Conservation (phyloP, 1,140 invertebrate genomes). For the Linepithema humile region DNA sequence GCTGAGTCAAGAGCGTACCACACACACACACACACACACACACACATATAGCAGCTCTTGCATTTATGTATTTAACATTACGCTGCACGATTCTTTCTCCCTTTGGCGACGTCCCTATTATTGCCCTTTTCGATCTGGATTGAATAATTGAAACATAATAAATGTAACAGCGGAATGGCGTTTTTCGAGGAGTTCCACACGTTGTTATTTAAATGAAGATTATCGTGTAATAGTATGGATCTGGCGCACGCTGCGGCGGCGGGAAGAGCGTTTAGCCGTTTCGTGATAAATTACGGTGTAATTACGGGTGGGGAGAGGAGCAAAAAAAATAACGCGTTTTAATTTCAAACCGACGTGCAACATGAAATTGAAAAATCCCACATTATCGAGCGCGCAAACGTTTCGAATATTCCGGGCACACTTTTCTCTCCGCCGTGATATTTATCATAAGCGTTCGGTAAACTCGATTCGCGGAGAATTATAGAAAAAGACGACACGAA, state of each 20-base stretch:
- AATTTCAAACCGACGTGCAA: slow-evolving; percentile 19
- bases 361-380: slow-evolving; percentile 35
- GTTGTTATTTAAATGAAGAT: slow-evolving; percentile 54
- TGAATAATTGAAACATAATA: slow-evolving; percentile 54
- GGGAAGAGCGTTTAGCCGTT: slow-evolving; percentile 43
- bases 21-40: too few relatives aligned
- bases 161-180: slow-evolving; percentile 15
- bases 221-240: slow-evolving; percentile 54
- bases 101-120: slow-evolving; percentile 25
- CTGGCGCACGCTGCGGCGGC: background rate
- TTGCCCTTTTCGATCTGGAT: slow-evolving; percentile 34
- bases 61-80: slow-evolving; percentile 49
- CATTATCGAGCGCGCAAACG: slow-evolving; percentile 7
- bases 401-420: background rate
- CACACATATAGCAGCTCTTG: background rate
- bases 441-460: background rate
- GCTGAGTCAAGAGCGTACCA: slow-evolving; percentile 21
- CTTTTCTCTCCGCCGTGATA: background rate
- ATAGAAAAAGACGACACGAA: background rate
- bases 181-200: slow-evolving; percentile 18
- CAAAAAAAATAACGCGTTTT: slow-evolving; percentile 35
- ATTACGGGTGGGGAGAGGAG: background rate
- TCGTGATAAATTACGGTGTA: slow-evolving; percentile 41
- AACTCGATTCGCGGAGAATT: background rate
- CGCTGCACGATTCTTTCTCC: slow-evolving; percentile 29